These are phyloP conservation scores for Megalops cyprinoides DNA, from an alignment of 2,797 vertebrate species.

Conservation along the genomic window DNA sequence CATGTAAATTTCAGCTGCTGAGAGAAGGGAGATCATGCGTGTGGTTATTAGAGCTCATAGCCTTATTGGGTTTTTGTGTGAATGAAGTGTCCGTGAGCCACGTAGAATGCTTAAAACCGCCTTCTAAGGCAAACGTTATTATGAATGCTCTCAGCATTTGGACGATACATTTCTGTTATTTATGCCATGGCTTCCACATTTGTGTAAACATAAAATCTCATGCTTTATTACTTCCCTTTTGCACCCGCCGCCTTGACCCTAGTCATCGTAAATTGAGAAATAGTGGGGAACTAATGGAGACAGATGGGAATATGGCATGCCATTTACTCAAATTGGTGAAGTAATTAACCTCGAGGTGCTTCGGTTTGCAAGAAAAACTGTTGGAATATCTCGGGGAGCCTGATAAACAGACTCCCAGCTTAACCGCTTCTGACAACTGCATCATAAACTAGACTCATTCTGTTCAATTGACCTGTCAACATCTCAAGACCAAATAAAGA, in stretches of 20 bases:
- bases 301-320: constrained; percentile 91
- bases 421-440: constrained; percentile 89
- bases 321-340: constrained; percentile 93
- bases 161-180: constrained; percentile 75
- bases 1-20: constrained; percentile 1
- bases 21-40: constrained; percentile 19
- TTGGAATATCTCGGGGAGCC: constrained; percentile 81
- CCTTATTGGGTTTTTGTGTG: constrained; percentile 61
- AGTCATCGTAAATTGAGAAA: constrained; percentile 91
- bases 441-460: constrained; percentile 92
- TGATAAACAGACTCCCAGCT: constrained; percentile 86
- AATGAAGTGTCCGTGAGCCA: constrained; percentile 48
- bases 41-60: constrained; percentile 55
- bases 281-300: constrained; percentile 91
- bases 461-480: constrained; percentile 91
- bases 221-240: constrained; percentile 89
- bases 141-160: constrained; percentile 60
- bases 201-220: constrained; percentile 90
- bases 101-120: constrained; percentile 54
- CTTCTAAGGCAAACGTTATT: constrained; percentile 59
- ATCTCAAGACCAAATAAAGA: constrained; percentile 89
- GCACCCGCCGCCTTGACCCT: constrained; percentile 85
- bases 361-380: constrained; percentile 85
- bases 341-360: constrained; percentile 93
- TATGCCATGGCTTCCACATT: constrained; percentile 79